phyloP scores from a whole-genome alignment of 2,113 vertebrate species.

The Xyrauchen texanus region DNA sequence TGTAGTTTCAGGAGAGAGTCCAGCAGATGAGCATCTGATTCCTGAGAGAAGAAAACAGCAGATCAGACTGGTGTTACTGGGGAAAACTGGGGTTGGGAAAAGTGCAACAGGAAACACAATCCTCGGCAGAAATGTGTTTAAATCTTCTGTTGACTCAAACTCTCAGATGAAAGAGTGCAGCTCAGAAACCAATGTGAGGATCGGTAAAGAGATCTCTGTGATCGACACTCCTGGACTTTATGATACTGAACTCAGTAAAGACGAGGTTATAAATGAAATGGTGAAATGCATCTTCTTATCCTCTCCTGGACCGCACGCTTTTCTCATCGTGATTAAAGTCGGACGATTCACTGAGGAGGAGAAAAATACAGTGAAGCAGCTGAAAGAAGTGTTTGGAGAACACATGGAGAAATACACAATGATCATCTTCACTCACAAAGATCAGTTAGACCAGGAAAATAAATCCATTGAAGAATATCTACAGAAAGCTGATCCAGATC shows the following conservation, averaged over 20 bases:
- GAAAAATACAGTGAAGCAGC: constrained; percentile 22
- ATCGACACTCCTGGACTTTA: constrained; percentile 25
- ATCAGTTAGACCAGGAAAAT: constrained; percentile 36
- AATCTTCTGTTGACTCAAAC: background rate
- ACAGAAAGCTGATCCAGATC: background rate
- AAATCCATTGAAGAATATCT: background rate
- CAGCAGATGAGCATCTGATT: background rate
- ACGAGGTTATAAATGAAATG: background rate
- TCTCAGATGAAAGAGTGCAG: constrained; percentile 15
- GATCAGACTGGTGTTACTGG: constrained; percentile 2
- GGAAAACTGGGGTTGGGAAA: too few relatives aligned
- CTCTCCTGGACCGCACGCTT: constrained; percentile 48
- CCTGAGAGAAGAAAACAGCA: background rate
- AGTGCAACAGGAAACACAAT: constrained; percentile 25
- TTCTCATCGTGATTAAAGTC: constrained; percentile 39
- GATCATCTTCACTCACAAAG: constrained; percentile 47
- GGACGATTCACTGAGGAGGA: constrained; percentile 44
- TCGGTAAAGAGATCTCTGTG: constrained; percentile 14
- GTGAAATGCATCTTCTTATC: background rate
- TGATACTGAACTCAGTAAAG: background rate
- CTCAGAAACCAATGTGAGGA: background rate
- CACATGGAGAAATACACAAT: constrained; percentile 35
- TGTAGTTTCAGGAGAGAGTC: background rate
- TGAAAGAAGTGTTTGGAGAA: constrained; percentile 48
- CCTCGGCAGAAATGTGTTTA: constrained; percentile 2